phyloP scores from a whole-genome alignment of 2,113 vertebrate genomes.

The Montifringilla adamsi region DNA sequence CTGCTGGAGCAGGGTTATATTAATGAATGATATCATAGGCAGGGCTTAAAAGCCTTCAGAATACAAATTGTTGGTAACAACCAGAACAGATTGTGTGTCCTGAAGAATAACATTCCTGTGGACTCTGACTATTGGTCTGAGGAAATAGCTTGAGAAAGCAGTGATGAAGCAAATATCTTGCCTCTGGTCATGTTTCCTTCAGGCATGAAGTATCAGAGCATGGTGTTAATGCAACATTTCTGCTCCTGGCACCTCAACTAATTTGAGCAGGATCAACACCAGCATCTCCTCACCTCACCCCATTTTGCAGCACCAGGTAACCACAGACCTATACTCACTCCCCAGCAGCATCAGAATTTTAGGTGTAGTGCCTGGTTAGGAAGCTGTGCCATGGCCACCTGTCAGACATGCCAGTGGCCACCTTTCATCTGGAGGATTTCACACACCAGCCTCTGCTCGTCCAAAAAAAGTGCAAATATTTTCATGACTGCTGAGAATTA shows the following conservation, averaged over 20 bases:
- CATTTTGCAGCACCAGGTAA: not conserved
- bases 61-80: not conserved
- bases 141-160: not conserved
- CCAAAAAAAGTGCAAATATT: not conserved
- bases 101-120: not conserved
- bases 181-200: not conserved
- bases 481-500: not conserved
- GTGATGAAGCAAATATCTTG: not conserved
- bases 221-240: not conserved
- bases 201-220: not conserved
- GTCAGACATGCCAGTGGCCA: not conserved
- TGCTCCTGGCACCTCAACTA: not conserved
- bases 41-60: conserved; percentile 3
- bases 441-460: not conserved
- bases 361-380: not conserved
- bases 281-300: not conserved
- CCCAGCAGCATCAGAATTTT: not conserved
- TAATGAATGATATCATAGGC: not conserved
- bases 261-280: not conserved
- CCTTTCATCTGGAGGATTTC: not conserved
- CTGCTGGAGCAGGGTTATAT: not conserved
- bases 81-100: not conserved
- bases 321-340: not conserved
- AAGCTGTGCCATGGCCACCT: not conserved
- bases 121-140: not conserved